These are phyloP conservation scores for Sitta europaea DNA, from an alignment of 2,113 vertebrate genomes.

Conservation along the genomic window DNA sequence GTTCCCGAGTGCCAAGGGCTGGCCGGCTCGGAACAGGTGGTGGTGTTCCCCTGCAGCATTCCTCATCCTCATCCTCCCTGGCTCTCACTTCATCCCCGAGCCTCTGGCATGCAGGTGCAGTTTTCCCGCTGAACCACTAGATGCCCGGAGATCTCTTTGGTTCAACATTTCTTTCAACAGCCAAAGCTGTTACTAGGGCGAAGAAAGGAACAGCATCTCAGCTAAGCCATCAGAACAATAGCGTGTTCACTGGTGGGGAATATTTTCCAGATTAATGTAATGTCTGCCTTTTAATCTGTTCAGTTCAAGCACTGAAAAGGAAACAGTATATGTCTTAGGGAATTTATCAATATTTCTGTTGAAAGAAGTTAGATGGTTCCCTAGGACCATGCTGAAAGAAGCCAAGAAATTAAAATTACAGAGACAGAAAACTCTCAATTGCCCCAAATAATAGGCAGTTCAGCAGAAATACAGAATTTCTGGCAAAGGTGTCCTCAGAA, in stretches of 20 bases:
- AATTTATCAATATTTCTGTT: constrained; percentile 36
- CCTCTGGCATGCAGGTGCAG: neutral
- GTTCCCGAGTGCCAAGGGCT: neutral
- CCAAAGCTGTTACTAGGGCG: neutral
- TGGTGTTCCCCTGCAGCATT: neutral
- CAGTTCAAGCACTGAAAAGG: constrained; percentile 5
- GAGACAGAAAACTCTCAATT: constrained; percentile 36
- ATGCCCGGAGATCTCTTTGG: constrained; percentile 48
- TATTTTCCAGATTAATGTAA: constrained; percentile 19
- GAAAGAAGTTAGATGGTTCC: constrained; percentile 7
- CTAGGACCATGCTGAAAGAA: neutral
- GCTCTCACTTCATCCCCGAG: neutral
- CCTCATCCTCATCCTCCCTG: rapidly evolving
- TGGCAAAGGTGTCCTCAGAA: neutral
- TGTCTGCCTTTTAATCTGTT: constrained; percentile 29
- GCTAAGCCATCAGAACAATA: neutral
- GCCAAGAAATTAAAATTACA: constrained; percentile 38
- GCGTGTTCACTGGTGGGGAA: neutral
- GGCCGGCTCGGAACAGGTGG: rapidly evolving
- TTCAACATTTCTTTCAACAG: neutral
- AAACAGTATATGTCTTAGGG: neutral
- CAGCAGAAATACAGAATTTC: neutral
- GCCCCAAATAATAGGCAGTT: neutral
- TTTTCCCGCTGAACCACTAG: constrained; percentile 30
- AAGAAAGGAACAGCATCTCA: neutral